Evolutionary conservation across 2,113 vertebrate species (phyloP), one percentile per base, ranked within the genome.

Genomic region (Actenoides lindsayi): DNA sequence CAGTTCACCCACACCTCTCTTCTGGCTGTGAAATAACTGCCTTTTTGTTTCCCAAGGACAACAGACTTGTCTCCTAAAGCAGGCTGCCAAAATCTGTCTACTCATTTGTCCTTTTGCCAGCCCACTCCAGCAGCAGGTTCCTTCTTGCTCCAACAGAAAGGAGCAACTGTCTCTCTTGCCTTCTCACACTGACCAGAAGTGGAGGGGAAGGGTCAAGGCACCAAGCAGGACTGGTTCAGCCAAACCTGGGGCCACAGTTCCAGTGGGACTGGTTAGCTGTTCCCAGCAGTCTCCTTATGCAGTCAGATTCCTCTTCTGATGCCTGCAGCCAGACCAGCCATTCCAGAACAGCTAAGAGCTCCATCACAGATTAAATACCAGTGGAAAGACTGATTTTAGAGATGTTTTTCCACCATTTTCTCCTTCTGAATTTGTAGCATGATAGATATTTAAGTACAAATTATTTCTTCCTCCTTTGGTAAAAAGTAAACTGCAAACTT

Each of bases 401-500:
- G 9, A 75, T 25, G 10, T 13, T 90, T 86, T 79, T 16, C 41
- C 25, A 81, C 17, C 6, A 5, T 73, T 76, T 93, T 89, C 59
- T 82, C 30, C 44, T 89, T 94, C 93, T 90, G 91, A 84, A 73
- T 95, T 84, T 81, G 57, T 44, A 48, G 14, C 8, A 20, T 70
- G 46, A 83, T 83, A 87, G 65, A 62, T 84, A 62, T 93, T 96
- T 75, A 81, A 83, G 56, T 35, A 23, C 4, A 67, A 93, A 87
- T 87, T 5, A 68, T 94, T 90, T 87, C 88, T 86, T 68, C 28
- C 13, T 82, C 46, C 53, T 93, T 73, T 84, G 46, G 62, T 90
- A 78, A 91, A 86, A 94, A 60, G 65, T 68, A 84, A 95, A 79
- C 76, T 75, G 44, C 16, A 62, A 78, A 91, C 46, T 71, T 92